Conservation (phyloP, 1,140 invertebrate genomes). For the Lutraria rhynchaena region DNA sequence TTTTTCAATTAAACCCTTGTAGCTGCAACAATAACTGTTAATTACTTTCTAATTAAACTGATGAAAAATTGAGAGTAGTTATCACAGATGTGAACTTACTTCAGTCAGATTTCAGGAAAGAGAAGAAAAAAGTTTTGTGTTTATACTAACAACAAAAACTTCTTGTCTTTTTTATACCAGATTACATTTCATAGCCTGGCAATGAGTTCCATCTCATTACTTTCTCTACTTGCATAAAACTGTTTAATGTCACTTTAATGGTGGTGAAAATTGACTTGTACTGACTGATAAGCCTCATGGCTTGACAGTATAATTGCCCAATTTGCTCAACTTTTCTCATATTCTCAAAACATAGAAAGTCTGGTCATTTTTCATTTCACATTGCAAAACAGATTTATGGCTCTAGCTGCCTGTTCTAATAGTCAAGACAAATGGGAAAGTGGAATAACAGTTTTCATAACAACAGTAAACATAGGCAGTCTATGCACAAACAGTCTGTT, state of each 20-base stretch:
- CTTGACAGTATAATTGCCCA: constrained; percentile 58
- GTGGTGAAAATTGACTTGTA: constrained; percentile 47
- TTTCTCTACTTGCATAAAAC: constrained; percentile 43
- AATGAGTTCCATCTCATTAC: constrained; percentile 22
- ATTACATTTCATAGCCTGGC: constrained; percentile 1
- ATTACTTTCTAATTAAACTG: too few relatives aligned
- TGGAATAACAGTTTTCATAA: constrained; percentile 62
- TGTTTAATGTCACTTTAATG: constrained; percentile 48
- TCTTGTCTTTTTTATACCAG: too few relatives aligned
- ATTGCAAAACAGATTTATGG: constrained; percentile 51
- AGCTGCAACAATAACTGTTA: too few relatives aligned
- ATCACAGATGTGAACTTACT: too few relatives aligned
- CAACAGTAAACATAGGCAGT: constrained; percentile 43
- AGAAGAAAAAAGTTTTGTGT: too few relatives aligned
- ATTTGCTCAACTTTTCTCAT: constrained; percentile 54
- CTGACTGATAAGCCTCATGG: constrained; percentile 41
- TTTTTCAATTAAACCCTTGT: too few relatives aligned
- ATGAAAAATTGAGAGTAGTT: too few relatives aligned
- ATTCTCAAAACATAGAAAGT: constrained; percentile 60
- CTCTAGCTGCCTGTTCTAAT: constrained; percentile 16
- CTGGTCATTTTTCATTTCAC: constrained; percentile 50
- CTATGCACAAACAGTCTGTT: constrained; percentile 40
- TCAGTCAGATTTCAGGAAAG: too few relatives aligned
- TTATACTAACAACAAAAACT: too few relatives aligned
- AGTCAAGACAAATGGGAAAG: constrained; percentile 30